These are phyloP conservation scores for Drosophila parthenogenetica DNA, from an alignment of 2,888 invertebrate genomes.

Conservation along the genomic window DNA sequence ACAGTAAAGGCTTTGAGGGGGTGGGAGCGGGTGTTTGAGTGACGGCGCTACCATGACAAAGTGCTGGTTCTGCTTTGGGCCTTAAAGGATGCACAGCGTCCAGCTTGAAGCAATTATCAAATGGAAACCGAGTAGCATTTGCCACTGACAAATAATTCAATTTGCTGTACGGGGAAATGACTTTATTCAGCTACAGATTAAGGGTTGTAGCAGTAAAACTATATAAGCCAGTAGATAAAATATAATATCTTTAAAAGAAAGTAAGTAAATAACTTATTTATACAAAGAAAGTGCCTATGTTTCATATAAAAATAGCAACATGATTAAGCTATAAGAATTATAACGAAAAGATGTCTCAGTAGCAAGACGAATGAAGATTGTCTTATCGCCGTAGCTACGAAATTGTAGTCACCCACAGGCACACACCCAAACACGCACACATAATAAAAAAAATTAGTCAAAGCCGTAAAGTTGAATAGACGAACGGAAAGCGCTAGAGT, in stretches of 20 bases:
- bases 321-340: background rate
- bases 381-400: constrained; percentile 33
- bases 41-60: constrained; percentile 42
- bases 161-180: constrained; percentile 51
- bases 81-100: constrained; percentile 44
- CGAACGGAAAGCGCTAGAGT: constrained; percentile 23
- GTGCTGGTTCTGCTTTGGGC: constrained; percentile 23
- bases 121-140: constrained; percentile 49
- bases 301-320: no score
- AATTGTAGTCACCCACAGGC: constrained; percentile 24
- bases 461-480: constrained; percentile 27
- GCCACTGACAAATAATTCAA: constrained; percentile 42
- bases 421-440: constrained; percentile 18
- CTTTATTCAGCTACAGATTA: constrained; percentile 14
- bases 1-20: background rate
- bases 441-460: constrained; percentile 62
- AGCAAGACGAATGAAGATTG: constrained; percentile 1
- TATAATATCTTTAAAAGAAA: no score
- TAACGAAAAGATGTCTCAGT: background rate
- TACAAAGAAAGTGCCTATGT: no score
- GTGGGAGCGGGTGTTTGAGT: background rate
- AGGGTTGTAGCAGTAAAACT: constrained; percentile 20
- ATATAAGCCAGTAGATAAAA: no score
- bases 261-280: no score
- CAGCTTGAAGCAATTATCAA: constrained; percentile 74